Percentiles rank a stretch among this genome's conserved stretches.
Evolutionary conservation across 2,797 vertebrate species (phyloP).

Genomic region (Bradypus variegatus): DNA sequence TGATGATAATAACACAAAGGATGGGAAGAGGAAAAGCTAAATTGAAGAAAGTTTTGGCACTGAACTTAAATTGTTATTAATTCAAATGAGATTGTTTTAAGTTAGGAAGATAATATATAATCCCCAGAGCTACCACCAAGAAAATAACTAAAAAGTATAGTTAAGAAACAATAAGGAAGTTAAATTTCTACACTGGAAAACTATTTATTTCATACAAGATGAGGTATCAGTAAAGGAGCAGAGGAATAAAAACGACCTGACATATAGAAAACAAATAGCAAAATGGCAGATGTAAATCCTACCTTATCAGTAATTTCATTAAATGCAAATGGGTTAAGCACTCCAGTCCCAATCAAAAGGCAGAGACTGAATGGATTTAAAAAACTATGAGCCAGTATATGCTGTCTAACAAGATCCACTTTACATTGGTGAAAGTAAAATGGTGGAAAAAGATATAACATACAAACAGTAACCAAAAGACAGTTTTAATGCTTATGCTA

Average conservation of each 20-base stretch:
- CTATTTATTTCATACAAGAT: neutral
- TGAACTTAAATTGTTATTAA: neutral
- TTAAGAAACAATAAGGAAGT: neutral
- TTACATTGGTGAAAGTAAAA: too few species aligned
- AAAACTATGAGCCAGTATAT: accelerated
- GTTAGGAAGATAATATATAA: neutral
- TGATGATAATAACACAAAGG: neutral
- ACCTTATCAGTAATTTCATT: neutral
- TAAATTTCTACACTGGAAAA: neutral
- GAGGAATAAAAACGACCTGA: neutral
- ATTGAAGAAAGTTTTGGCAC: neutral
- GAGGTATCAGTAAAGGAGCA: neutral
- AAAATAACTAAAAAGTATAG: neutral
- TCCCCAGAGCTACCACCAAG: neutral
- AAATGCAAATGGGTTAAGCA: neutral
- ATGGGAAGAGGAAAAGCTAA: neutral
- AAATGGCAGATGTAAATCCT: neutral
- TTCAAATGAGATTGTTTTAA: neutral
- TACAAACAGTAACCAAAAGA: too few species aligned
- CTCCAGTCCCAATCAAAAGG: neutral
- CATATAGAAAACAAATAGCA: neutral
- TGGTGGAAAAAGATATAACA: too few species aligned
- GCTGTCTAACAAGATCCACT: too few species aligned
- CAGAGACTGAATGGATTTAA: neutral
- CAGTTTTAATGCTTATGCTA: too few species aligned